phyloP scores from a whole-genome alignment of 2,888 invertebrate species.

The Graphium colonna region DNA sequence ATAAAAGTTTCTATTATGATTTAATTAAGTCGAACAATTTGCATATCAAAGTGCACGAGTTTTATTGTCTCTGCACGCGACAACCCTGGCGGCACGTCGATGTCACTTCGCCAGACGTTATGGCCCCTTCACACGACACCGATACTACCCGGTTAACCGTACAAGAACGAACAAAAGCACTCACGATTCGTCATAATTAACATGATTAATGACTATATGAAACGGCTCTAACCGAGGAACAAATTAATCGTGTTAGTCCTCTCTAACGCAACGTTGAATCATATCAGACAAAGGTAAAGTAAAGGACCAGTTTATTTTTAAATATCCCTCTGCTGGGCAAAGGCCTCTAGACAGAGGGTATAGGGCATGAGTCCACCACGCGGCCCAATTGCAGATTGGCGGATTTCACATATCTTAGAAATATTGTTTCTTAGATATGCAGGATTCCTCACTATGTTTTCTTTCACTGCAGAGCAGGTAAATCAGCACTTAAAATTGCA shows the following conservation, averaged over 20 bases:
- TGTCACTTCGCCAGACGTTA: conserved; percentile 31
- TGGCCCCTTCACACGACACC: conserved; percentile 47
- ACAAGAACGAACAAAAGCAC: conserved; percentile 67
- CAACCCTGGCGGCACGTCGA: conserved; percentile 5
- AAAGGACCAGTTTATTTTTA: no score
- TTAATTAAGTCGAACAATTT: background rate
- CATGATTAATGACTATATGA: conserved; percentile 66
- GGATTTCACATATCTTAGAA: no score
- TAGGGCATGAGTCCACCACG: no score
- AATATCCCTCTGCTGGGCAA: no score
- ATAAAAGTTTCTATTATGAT: background rate
- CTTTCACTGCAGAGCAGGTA: no score
- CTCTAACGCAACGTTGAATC: conserved; percentile 54
- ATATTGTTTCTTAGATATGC: no score
- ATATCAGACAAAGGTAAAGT: no score
- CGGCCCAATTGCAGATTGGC: no score
- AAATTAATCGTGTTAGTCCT: conserved; percentile 78
- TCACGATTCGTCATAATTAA: conserved; percentile 74
- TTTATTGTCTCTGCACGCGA: background rate
- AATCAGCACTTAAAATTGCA: no score
- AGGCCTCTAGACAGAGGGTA: no score
- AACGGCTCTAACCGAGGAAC: conserved; percentile 64
- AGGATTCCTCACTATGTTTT: no score
- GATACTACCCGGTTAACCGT: conserved; percentile 45
- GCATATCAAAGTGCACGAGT: background rate